These are phyloP conservation scores for Blastobasis adustella DNA, from an alignment of 2,888 invertebrate genomes.

Conservation along the genomic window DNA sequence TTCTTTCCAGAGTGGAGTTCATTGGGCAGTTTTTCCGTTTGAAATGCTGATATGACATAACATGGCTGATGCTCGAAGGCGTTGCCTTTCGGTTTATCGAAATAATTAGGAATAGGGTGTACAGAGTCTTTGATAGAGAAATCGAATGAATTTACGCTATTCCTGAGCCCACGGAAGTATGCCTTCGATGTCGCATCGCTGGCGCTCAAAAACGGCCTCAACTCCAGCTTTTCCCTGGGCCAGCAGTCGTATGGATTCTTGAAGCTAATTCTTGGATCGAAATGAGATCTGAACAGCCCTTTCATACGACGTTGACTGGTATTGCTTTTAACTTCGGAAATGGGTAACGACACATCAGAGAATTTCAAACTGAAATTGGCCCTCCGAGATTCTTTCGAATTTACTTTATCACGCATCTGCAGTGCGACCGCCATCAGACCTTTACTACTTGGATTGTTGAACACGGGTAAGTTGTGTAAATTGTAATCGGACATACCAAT, in stretches of 20 bases:
- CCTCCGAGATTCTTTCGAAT: conserved; percentile 24
- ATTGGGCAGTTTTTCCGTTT: conserved; percentile 23
- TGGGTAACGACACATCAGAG: conserved; percentile 15
- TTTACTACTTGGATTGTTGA: conserved; percentile 27
- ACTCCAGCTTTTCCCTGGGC: conserved; percentile 6
- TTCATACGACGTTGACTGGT: conserved; percentile 6
- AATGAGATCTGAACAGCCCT: not conserved
- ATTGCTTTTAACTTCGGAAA: not conserved
- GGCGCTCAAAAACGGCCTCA: conserved; percentile 34
- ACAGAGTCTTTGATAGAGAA: conserved; percentile 15
- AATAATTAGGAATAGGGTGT: no score
- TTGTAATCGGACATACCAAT: conserved; percentile 47
- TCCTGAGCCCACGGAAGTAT: conserved; percentile 12
- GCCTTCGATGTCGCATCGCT: conserved; percentile 41
- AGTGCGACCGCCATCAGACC: conserved; percentile 39
- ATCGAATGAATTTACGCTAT: conserved; percentile 29
- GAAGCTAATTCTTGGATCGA: conserved; percentile 6
- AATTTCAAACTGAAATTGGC: conserved; percentile 32
- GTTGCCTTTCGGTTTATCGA: conserved; percentile 11
- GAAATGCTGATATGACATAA: conserved; percentile 34
- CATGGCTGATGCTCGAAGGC: conserved; percentile 33
- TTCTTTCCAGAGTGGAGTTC: conserved; percentile 24
- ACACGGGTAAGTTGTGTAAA: conserved; percentile 43
- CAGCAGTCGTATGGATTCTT: conserved; percentile 11
- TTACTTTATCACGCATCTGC: conserved; percentile 32